Conservation (phyloP, 2,113 vertebrate genomes). For the Engraulis encrasicolus region DNA sequence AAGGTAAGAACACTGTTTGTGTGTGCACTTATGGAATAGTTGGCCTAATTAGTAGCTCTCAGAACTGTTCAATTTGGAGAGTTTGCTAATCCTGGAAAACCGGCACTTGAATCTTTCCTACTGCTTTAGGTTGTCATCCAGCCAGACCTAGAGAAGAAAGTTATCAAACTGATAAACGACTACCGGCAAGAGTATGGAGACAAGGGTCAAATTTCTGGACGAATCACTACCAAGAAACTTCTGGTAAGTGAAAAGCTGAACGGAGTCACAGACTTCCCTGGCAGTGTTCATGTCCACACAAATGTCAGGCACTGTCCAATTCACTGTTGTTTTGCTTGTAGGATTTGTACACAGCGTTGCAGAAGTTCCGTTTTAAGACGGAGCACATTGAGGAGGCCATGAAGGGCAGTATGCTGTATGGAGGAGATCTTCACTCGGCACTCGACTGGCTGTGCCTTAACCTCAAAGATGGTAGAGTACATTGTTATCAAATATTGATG, state of each 20-base stretch:
- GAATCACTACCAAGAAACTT: slow-evolving; percentile 92
- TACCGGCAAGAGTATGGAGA: slow-evolving; percentile 86
- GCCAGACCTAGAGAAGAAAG: slow-evolving; percentile 87
- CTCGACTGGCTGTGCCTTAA: slow-evolving; percentile 98
- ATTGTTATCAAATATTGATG: not conserved
- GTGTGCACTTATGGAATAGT: not conserved
- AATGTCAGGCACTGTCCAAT: not conserved
- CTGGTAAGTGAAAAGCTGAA: slow-evolving; percentile 73
- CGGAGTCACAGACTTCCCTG: not conserved
- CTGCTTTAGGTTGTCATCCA: slow-evolving; percentile 86
- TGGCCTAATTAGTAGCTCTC: not conserved
- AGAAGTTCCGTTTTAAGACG: slow-evolving; percentile 89
- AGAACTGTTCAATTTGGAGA: not conserved
- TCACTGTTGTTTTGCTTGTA: slow-evolving; percentile 54
- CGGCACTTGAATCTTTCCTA: not conserved
- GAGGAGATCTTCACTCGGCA: slow-evolving; percentile 95
- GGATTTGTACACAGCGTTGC: slow-evolving; percentile 93
- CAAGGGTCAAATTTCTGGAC: slow-evolving; percentile 87
- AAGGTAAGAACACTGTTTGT: slow-evolving; percentile 74
- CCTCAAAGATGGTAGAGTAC: slow-evolving; percentile 86
- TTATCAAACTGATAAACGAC: slow-evolving; percentile 91
- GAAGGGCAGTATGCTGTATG: slow-evolving; percentile 91
- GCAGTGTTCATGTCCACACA: not conserved
- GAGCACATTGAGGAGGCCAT: slow-evolving; percentile 97
- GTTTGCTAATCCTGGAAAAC: too few relatives aligned